These are phyloP conservation scores for Drosophila pegasa DNA, from an alignment of 2,888 invertebrate species.

Conservation along the genomic window DNA sequence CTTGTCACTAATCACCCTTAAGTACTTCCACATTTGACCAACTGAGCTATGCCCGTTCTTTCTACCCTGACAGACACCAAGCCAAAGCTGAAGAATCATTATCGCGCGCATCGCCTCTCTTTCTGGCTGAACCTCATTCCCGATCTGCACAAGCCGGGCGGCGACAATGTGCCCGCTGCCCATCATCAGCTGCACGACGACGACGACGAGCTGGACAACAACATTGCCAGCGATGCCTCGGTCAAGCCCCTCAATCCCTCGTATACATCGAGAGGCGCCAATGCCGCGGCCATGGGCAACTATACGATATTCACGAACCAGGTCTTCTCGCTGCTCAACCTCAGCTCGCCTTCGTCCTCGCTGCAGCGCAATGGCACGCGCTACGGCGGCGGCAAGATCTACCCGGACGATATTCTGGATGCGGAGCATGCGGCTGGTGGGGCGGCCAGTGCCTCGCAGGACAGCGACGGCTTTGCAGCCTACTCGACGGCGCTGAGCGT, in stretches of 20 bases:
- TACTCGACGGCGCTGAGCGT: conserved; percentile 96
- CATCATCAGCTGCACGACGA: conserved; percentile 94
- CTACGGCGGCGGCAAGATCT: conserved; percentile 77
- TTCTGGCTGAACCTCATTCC: conserved; percentile 98
- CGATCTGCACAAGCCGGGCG: conserved; percentile 94
- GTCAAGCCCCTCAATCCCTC: conserved; percentile 85
- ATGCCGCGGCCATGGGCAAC: conserved; percentile 81
- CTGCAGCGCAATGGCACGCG: conserved; percentile 82
- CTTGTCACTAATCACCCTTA: no score
- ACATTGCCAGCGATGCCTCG: conserved; percentile 86
- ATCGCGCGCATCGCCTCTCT: conserved; percentile 95
- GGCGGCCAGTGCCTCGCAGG: conserved; percentile 87
- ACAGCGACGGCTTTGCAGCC: conserved; percentile 94
- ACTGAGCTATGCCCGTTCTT: background rate
- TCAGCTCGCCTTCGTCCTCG: conserved; percentile 84
- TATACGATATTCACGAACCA: conserved; percentile 85
- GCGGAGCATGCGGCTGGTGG: conserved; percentile 71
- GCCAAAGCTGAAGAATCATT: conserved; percentile 96
- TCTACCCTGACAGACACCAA: conserved; percentile 91
- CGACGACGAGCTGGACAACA: conserved; percentile 85
- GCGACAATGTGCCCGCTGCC: conserved; percentile 93
- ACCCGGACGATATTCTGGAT: conserved; percentile 82
- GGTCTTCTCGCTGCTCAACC: conserved; percentile 84
- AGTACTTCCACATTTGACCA: background rate
- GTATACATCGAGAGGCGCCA: conserved; percentile 76